phyloP scores from a whole-genome alignment of 2,797 vertebrate species.

The Furcifer pardalis region DNA sequence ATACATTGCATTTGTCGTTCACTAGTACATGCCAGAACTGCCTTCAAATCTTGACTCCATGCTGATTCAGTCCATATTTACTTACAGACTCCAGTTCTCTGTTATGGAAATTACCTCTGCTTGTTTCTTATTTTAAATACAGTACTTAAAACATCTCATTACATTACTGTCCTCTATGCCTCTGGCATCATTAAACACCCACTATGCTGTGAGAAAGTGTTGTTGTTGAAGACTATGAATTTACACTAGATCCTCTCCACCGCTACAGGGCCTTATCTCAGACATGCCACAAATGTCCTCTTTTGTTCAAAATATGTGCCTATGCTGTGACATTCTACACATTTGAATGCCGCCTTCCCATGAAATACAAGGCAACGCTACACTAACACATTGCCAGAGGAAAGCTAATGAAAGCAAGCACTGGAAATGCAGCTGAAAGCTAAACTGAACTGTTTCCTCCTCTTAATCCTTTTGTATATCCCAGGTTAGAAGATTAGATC shows the following conservation, averaged over 20 bases:
- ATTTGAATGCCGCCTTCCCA: slow-evolving; percentile 56
- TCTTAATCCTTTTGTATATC: slow-evolving; percentile 57
- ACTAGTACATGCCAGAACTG: not conserved
- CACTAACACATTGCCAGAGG: slow-evolving; percentile 39
- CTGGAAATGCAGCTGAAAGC: slow-evolving; percentile 61
- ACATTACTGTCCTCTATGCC: not conserved
- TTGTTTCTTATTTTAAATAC: slow-evolving; percentile 8
- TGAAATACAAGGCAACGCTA: slow-evolving; percentile 50
- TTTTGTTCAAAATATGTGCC: not conserved
- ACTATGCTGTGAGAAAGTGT: slow-evolving; percentile 10
- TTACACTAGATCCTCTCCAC: slow-evolving; percentile 28
- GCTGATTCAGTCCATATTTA: not conserved
- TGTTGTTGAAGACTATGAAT: not conserved
- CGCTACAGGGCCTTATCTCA: slow-evolving; percentile 60
- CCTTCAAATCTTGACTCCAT: slow-evolving; percentile 21
- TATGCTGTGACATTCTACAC: slow-evolving; percentile 50
- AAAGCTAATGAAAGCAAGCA: slow-evolving; percentile 45
- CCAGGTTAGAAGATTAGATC: slow-evolving; percentile 62
- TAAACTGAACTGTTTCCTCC: slow-evolving; percentile 56
- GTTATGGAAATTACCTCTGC: slow-evolving; percentile 41
- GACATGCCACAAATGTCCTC: slow-evolving; percentile 65
- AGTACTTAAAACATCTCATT: slow-evolving; percentile 34
- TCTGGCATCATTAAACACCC: slow-evolving; percentile 44
- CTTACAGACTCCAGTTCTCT: slow-evolving; percentile 32
- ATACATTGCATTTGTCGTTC: not conserved